phyloP scores from a whole-genome alignment of 2,888 invertebrate genomes.

The Candidula unifasciata region DNA sequence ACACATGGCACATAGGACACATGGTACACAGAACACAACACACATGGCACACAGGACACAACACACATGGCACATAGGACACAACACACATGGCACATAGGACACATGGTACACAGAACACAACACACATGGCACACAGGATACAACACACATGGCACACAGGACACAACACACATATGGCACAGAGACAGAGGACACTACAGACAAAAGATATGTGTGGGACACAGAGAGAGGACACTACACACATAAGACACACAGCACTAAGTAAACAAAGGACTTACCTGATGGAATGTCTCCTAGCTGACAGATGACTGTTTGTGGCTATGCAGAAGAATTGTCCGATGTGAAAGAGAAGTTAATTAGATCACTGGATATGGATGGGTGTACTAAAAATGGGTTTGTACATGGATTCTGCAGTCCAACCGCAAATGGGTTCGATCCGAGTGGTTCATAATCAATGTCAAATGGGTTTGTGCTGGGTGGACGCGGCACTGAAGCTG shows the following conservation, averaged over 20 bases:
- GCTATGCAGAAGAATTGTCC: conserved; percentile 23
- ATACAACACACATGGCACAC: no score
- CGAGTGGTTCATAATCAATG: conserved; percentile 7
- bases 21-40: no score
- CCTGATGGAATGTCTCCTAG: conserved; percentile 11
- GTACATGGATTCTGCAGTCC: background rate
- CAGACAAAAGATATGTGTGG: background rate
- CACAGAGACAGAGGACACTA: no score
- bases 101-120: no score
- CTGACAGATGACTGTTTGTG: background rate
- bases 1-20: no score
- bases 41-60: no score
- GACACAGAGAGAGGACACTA: background rate
- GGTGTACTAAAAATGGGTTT: conserved; percentile 28
- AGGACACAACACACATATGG: no score
- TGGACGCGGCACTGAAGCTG: background rate
- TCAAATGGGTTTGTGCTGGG: conserved; percentile 37
- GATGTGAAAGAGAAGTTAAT: conserved; percentile 33
- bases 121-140: no score
- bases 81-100: no score
- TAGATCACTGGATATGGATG: conserved; percentile 10
- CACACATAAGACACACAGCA: background rate
- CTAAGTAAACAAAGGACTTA: background rate
- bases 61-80: no score
- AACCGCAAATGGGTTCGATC: conserved; percentile 1